Evolutionary conservation across 2,113 vertebrate genomes (phyloP).

Genomic region (Phrynocephalus versicolor): DNA sequence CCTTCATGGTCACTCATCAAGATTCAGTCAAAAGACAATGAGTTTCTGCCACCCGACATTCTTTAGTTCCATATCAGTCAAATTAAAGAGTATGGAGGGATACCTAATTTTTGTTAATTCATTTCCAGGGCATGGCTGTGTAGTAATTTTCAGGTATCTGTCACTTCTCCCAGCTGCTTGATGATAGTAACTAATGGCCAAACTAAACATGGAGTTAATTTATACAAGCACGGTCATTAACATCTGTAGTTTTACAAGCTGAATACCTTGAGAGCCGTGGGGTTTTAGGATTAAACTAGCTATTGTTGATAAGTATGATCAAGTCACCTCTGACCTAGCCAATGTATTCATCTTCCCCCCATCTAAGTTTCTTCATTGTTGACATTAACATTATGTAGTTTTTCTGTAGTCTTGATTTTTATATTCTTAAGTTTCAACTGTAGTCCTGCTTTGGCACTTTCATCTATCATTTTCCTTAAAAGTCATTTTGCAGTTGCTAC

Average conservation of each 20-base stretch:
- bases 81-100: background rate
- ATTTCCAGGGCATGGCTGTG: background rate
- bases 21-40: background rate
- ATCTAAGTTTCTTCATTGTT: too few relatives aligned
- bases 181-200: background rate
- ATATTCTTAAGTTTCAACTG: too few relatives aligned
- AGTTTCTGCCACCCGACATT: background rate
- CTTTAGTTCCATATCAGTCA: background rate
- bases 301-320: too few relatives aligned
- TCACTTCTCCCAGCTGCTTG: background rate
- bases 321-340: too few relatives aligned
- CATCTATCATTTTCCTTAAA: too few relatives aligned
- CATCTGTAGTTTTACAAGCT: background rate
- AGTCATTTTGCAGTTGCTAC: too few relatives aligned
- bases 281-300: too few relatives aligned
- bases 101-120: background rate
- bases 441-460: too few relatives aligned
- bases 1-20: background rate
- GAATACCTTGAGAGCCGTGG: too few relatives aligned
- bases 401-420: too few relatives aligned
- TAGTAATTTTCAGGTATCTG: background rate
- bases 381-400: too few relatives aligned
- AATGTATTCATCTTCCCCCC: too few relatives aligned
- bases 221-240: background rate
- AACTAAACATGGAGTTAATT: background rate